These are phyloP conservation scores for Luffia ferchaultella DNA, from an alignment of 2,888 invertebrate species.

Conservation along the genomic window DNA sequence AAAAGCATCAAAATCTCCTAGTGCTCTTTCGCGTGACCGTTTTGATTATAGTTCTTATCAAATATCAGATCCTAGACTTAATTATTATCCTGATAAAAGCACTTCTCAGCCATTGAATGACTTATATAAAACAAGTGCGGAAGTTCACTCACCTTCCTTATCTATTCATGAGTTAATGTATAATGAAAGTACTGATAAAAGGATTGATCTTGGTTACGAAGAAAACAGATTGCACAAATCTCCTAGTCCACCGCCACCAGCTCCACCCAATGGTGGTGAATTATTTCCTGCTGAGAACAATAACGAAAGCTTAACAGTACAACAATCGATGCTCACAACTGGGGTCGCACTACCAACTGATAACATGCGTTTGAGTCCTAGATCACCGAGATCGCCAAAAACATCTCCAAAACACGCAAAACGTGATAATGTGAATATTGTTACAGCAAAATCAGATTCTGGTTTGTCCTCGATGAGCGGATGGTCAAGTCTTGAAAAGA, in stretches of 20 bases:
- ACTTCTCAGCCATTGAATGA: constrained; percentile 53
- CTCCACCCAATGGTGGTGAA: constrained; percentile 72
- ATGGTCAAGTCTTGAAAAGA: constrained; percentile 86
- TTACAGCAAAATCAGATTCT: constrained; percentile 84
- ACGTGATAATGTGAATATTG: constrained; percentile 68
- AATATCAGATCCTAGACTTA: constrained; percentile 39
- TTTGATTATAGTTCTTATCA: constrained; percentile 67
- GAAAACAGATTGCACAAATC: constrained; percentile 58
- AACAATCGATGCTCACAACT: constrained; percentile 40
- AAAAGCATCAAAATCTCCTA: constrained; percentile 54
- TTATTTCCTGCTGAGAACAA: constrained; percentile 52
- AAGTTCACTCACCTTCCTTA: constrained; percentile 68
- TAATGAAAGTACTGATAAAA: constrained; percentile 58
- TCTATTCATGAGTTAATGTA: constrained; percentile 69
- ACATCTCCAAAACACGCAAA: constrained; percentile 74
- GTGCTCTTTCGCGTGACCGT: constrained; percentile 63
- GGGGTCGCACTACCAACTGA: constrained; percentile 36
- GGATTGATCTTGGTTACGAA: constrained; percentile 53
- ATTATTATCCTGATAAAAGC: constrained; percentile 44
- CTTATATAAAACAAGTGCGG: constrained; percentile 55
- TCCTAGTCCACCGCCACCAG: constrained; percentile 83
- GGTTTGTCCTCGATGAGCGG: constrained; percentile 89
- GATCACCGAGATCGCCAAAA: constrained; percentile 77
- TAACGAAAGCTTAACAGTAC: constrained; percentile 27
- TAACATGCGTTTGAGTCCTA: constrained; percentile 69